Evolutionary conservation across 2,888 invertebrate genomes (phyloP), one percentile per base, ranked within the genome.

Genomic region (Drosophila incognita): DNA sequence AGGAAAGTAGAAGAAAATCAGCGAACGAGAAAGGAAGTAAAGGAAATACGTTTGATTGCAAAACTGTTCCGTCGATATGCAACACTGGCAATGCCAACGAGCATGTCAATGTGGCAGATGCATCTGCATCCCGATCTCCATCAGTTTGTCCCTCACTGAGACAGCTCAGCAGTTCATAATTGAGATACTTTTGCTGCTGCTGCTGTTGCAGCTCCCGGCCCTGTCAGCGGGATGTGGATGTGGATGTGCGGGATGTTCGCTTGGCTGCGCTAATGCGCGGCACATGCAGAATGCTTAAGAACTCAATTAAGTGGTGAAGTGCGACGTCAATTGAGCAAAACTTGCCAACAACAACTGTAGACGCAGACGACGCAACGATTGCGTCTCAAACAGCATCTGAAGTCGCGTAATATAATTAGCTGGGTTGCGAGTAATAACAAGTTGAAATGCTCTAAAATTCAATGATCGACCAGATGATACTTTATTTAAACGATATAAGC

Each of bases 221-320:
- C 7, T 38, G 56, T 56, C 56, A 56, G 56, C 57, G 68, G 52
- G 27, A 35, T 53, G 81, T 77, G 81, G 33, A 33, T 24, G 24
- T 24, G 24, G 24, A 70, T 73, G 69, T 69, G 61, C 62, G 67
- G 62, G 74, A 76, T 73, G 61, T 76, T 35, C 74, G 80, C 74
- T 71, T 79, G 71, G 63, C 52, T 83, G 75, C 76, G 63, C 74
- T 71, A 66, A 79, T 80, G 71, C 69, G 74, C 49, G 69, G 58
- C 69, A 74, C 77, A 72, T 80, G 81, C 75, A 62, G 74, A 64
- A 76, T 76, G 74, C 76, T 76, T 76, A 79, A 79, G 83, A 83
- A 83, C 83, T 81, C 81, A 81, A 83, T 83, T 83, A 83, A 77
- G 74, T 76, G 74, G 71, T 70, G 74, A 82, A 68, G 62, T 62